phyloP scores from a whole-genome alignment of 2,797 vertebrate genomes.

The Nannoperca australis region DNA sequence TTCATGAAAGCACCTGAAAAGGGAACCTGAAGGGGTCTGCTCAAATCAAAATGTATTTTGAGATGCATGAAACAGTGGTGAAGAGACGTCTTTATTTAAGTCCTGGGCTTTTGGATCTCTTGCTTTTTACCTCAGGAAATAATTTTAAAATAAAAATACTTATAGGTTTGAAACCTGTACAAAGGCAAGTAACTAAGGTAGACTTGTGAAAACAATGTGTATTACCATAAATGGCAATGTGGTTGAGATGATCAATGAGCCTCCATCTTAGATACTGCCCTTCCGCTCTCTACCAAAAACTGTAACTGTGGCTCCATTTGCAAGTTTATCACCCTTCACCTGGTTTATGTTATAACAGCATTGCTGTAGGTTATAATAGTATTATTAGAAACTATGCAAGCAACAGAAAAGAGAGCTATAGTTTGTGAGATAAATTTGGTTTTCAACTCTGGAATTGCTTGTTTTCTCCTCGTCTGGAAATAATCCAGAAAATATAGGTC shows the following conservation, averaged over 20 bases:
- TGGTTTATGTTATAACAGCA: not conserved
- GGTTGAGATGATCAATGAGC: slow-evolving; percentile 27
- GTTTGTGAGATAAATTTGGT: not conserved
- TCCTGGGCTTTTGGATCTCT: slow-evolving; percentile 8
- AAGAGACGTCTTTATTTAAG: slow-evolving; percentile 45
- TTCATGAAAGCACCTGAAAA: slow-evolving; percentile 50
- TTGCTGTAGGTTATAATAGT: slow-evolving; percentile 2
- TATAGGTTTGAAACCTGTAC: slow-evolving; percentile 15
- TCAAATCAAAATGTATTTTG: slow-evolving; percentile 55
- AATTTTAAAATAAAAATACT: slow-evolving; percentile 16
- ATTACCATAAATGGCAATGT: slow-evolving; percentile 20
- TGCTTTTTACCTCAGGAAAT: slow-evolving; percentile 2
- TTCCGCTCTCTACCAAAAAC: not conserved
- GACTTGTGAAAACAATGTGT: slow-evolving; percentile 18
- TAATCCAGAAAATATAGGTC: not conserved
- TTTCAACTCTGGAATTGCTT: not conserved
- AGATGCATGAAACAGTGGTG: slow-evolving; percentile 35
- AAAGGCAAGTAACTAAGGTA: slow-evolving; percentile 2
- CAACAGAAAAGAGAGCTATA: not conserved
- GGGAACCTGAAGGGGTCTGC: slow-evolving; percentile 50
- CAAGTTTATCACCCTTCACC: not conserved
- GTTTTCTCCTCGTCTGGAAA: not conserved
- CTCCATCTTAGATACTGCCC: slow-evolving; percentile 22
- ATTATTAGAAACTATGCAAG: not conserved
- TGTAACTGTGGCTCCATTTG: not conserved